phyloP scores from a whole-genome alignment of 2,888 invertebrate species.

The Tetragnatha montana region DNA sequence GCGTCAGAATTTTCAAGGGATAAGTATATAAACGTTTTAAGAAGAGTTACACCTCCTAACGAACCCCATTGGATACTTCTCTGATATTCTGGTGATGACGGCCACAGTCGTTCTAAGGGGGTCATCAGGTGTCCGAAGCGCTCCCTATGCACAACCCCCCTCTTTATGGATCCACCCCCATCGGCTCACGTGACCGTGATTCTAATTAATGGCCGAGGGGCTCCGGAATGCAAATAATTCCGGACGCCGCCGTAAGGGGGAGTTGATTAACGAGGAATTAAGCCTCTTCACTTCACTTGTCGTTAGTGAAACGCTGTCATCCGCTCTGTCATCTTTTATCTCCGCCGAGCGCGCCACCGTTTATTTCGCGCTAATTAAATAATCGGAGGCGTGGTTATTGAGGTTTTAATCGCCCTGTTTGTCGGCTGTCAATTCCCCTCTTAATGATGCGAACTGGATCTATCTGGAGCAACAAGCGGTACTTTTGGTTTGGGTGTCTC shows the following conservation, averaged over 20 bases:
- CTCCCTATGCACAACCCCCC: too few relatives aligned
- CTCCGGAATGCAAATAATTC: slow-evolving; percentile 70
- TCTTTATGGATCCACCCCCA: slow-evolving; percentile 27
- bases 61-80: too few relatives aligned
- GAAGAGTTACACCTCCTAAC: too few relatives aligned
- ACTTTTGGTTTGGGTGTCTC: too few relatives aligned
- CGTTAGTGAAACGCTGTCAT: slow-evolving; percentile 65
- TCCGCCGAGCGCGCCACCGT: slow-evolving; percentile 43
- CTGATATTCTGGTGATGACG: too few relatives aligned
- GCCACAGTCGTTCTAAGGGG: too few relatives aligned
- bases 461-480: too few relatives aligned
- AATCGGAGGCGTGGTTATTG: slow-evolving; percentile 13
- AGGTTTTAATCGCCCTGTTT: neutral
- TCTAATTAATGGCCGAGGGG: slow-evolving; percentile 70
- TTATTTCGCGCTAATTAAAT: slow-evolving; percentile 47
- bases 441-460: neutral
- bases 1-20: too few relatives aligned
- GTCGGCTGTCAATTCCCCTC: neutral
- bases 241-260: slow-evolving; percentile 60
- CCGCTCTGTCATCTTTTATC: slow-evolving; percentile 69
- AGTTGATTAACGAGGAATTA: slow-evolving; percentile 71
- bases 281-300: slow-evolving; percentile 70
- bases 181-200: slow-evolving; percentile 66
- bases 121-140: too few relatives aligned
- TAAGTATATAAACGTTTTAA: too few relatives aligned